phyloP scores from a whole-genome alignment of 2,888 invertebrate genomes.

The Oxycera nigricornis region DNA sequence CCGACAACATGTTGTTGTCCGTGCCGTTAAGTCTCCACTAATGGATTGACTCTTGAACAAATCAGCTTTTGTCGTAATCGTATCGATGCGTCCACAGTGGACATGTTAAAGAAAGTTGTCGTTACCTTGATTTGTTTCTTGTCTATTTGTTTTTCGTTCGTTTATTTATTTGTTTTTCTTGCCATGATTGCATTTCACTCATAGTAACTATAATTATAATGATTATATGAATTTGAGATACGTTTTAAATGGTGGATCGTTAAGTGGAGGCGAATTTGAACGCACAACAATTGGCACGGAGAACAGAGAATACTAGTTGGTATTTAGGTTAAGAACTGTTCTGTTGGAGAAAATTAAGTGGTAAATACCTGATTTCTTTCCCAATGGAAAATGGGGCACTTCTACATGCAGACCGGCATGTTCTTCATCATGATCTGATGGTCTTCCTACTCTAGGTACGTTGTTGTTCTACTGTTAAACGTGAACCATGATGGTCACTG shows the following conservation, averaged over 20 bases:
- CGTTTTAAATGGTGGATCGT: neutral
- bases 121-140: slow-evolving; percentile 20
- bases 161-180: neutral
- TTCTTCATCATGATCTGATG: no score
- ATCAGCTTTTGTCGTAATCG: slow-evolving; percentile 19
- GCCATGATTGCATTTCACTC: neutral
- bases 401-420: no score
- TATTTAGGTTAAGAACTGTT: no score
- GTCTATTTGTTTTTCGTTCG: slow-evolving; percentile 2
- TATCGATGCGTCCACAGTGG: neutral
- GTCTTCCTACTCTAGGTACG: no score
- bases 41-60: neutral
- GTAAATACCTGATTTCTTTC: no score
- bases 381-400: no score
- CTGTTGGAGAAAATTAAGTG: no score
- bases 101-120: slow-evolving; percentile 24
- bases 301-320: no score
- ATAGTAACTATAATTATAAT: slow-evolving; percentile 8
- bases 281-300: no score
- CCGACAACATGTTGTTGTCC: slow-evolving; percentile 8
- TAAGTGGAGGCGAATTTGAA: slow-evolving; percentile 20
- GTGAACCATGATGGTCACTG: neutral
- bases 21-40: slow-evolving; percentile 18
- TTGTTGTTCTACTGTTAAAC: no score
- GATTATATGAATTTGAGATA: neutral